Evolutionary conservation across 1,140 invertebrate genomes (phyloP).

Genomic region (Pogonognathellus flavescens): DNA sequence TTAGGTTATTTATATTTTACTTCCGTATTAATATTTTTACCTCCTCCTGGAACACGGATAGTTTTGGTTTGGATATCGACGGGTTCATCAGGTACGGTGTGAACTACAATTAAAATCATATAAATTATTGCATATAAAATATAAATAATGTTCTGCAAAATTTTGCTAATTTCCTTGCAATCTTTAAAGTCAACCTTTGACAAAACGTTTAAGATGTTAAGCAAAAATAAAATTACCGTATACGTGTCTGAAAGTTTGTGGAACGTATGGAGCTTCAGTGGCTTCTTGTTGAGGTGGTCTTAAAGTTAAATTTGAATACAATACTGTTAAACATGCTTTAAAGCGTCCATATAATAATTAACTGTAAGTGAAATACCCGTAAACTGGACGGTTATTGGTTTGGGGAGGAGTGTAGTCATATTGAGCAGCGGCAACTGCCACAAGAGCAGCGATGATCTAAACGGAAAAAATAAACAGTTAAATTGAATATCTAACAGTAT

Average conservation of each 20-base stretch:
- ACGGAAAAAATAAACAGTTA: neutral
- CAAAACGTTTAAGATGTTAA: too few species aligned
- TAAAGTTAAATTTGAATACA: neutral
- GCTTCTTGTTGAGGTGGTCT: neutral
- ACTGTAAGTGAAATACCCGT: too few species aligned
- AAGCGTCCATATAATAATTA: neutral
- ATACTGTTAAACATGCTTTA: neutral
- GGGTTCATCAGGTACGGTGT: neutral
- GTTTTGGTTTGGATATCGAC: neutral
- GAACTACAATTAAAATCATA: neutral
- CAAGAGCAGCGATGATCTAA: slow-evolving; percentile 8
- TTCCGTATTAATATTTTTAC: neutral
- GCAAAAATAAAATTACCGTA: neutral
- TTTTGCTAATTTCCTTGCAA: too few species aligned
- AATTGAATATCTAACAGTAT: neutral
- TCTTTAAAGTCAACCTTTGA: too few species aligned
- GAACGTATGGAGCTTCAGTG: slow-evolving; percentile 27
- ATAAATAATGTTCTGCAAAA: too few species aligned
- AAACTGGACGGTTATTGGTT: slow-evolving; percentile 24
- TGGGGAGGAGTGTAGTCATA: slow-evolving; percentile 72
- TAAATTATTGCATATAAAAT: too few species aligned
- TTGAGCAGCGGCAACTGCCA: slow-evolving; percentile 64
- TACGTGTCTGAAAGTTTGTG: slow-evolving; percentile 27
- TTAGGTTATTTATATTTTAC: too few species aligned
- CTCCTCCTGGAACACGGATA: slow-evolving; percentile 54